A percentile compares a stretch with the other conserved stretches of the same genome.
Conservation (phyloP, 2,797 vertebrate genomes). For the Eutrigla gurnardus region DNA sequence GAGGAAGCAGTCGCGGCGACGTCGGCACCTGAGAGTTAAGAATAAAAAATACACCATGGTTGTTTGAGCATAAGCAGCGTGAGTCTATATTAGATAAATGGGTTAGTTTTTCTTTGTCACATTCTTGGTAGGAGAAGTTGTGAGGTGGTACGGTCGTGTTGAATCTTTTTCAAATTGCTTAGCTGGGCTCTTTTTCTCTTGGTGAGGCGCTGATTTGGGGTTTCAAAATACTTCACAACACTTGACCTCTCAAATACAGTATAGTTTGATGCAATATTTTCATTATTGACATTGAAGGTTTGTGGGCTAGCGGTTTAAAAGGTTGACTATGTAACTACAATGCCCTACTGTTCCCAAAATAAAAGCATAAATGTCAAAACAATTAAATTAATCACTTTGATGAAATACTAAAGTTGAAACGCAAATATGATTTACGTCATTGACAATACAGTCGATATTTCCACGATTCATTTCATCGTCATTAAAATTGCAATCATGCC, state of each 20-base stretch:
- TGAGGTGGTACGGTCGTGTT: neutral
- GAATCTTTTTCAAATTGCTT: constrained; percentile 10
- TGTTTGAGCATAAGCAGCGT: constrained; percentile 62
- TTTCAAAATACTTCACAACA: neutral
- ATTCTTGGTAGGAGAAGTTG: constrained; percentile 13
- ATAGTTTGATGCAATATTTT: neutral
- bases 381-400: neutral
- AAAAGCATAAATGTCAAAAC: neutral
- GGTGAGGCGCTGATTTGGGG: neutral
- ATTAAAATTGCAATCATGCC: constrained; percentile 1
- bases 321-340: neutral
- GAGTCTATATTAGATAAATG: constrained; percentile 52
- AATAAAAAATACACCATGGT: constrained; percentile 61
- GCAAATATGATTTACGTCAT: neutral
- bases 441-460: neutral
- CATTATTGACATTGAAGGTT: neutral
- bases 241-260: neutral
- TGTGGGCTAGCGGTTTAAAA: too few species aligned
- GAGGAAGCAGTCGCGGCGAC: constrained; percentile 72
- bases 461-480: neutral
- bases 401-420: neutral
- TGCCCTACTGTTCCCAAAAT: constrained; percentile 1
- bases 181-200: neutral
- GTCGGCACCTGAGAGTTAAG: constrained; percentile 62
- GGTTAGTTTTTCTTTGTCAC: constrained; percentile 54